phyloP scores from a whole-genome alignment of 2,797 vertebrate species.

The Taenioides sp. region DNA sequence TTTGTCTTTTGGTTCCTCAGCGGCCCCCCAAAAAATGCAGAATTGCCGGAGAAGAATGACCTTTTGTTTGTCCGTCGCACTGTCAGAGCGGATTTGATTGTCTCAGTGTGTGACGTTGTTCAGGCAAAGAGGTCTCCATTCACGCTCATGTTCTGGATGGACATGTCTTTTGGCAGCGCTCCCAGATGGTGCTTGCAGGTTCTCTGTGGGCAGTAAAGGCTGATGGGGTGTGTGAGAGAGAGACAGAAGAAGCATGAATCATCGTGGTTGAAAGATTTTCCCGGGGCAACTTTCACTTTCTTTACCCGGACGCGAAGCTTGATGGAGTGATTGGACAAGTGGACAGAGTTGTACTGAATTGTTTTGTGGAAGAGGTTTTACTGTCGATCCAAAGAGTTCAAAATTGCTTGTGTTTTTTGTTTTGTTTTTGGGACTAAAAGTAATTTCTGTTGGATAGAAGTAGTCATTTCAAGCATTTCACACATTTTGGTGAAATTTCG shows the following conservation, averaged over 20 bases:
- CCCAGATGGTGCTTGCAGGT: slow-evolving; percentile 64
- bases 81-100: slow-evolving; percentile 74
- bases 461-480: neutral
- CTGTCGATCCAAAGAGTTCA: neutral
- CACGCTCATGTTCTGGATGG: slow-evolving; percentile 59
- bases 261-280: slow-evolving; percentile 22
- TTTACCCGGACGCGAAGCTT: slow-evolving; percentile 20
- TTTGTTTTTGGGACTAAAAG: neutral
- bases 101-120: slow-evolving; percentile 59
- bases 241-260: slow-evolving; percentile 20
- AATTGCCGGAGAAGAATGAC: slow-evolving; percentile 64
- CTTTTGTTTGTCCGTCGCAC: slow-evolving; percentile 69
- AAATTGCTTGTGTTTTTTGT: neutral
- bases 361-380: slow-evolving; percentile 1
- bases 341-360: slow-evolving; percentile 2
- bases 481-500: no score
- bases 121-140: slow-evolving; percentile 40
- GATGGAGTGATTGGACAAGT: neutral
- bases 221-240: slow-evolving; percentile 48
- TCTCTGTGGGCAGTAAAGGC: slow-evolving; percentile 43
- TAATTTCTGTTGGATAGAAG: neutral
- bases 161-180: slow-evolving; percentile 66
- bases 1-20: slow-evolving; percentile 64
- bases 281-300: slow-evolving; percentile 3
- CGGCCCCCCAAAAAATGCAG: slow-evolving; percentile 53